These are phyloP conservation scores for Anastatus disparis DNA, from an alignment of 1,140 invertebrate species.

Conservation along the genomic window DNA sequence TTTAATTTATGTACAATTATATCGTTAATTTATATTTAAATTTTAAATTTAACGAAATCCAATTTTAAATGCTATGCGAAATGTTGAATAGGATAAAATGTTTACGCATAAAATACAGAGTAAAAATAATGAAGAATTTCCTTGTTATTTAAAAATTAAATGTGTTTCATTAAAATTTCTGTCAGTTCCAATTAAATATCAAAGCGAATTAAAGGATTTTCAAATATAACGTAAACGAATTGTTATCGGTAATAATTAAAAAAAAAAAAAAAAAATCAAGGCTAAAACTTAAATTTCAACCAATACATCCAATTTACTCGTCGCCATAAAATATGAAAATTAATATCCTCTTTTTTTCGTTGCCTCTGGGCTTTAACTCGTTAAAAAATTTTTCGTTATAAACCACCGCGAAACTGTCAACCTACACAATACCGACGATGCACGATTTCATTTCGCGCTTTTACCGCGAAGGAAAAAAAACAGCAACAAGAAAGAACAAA, in stretches of 20 bases:
- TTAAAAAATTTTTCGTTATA: neutral
- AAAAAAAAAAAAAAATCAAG: conserved; percentile 17
- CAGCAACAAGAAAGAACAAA: no score
- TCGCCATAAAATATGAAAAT: no score
- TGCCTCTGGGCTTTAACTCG: neutral
- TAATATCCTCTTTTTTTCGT: no score
- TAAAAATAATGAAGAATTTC: conserved; percentile 9
- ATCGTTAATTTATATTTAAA: no score
- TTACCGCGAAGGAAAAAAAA: neutral
- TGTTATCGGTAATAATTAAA: neutral
- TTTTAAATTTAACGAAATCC: neutral
- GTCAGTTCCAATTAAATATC: conserved; percentile 11
- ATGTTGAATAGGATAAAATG: neutral
- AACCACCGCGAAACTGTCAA: no score
- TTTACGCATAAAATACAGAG: neutral
- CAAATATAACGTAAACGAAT: no score
- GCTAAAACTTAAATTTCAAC: neutral
- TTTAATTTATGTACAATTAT: no score
- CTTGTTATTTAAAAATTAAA: conserved; percentile 2
- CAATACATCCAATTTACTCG: no score
- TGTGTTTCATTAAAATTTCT: conserved; percentile 9
- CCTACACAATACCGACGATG: no score
- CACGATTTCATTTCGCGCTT: neutral
- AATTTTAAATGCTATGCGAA: neutral
- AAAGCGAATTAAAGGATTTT: conserved; percentile 7